A percentile compares a stretch with the other conserved stretches of the same genome.
Evolutionary conservation across 2,797 vertebrate genomes (phyloP).

Genomic region (Vipera latastei): DNA sequence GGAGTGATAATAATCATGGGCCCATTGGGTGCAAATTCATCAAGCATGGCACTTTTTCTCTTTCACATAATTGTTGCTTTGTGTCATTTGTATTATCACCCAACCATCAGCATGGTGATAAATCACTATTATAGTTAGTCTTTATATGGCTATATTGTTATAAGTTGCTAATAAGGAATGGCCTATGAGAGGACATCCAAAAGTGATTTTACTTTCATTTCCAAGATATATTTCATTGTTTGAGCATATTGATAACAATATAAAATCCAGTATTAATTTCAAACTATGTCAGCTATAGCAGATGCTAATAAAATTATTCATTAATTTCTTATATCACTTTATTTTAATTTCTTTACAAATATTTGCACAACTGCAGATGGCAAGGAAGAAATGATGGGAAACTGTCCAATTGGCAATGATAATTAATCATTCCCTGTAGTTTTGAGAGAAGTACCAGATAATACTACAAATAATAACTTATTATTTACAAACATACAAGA

Average conservation of each 20-base stretch:
- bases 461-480: no score
- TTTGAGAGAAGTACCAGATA: neutral
- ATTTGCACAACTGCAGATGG: constrained; percentile 7
- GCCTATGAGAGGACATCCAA: neutral
- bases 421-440: neutral
- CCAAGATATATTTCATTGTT: neutral
- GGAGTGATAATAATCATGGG: neutral
- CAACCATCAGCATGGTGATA: neutral
- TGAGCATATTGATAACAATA: neutral
- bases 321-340: neutral
- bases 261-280: neutral
- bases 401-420: neutral
- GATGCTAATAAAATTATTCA: neutral
- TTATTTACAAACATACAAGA: constrained; percentile 17
- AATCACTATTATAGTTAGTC: neutral
- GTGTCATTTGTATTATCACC: neutral
- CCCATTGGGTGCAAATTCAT: no score
- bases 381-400: neutral
- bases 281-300: neutral
- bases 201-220: neutral
- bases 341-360: constrained; percentile 25
- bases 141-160: neutral
- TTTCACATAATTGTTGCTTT: neutral
- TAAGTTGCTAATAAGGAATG: neutral
- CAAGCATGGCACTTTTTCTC: neutral